Base-by-base conservation (phyloP, 2,888 invertebrate genomes). In the Vesta saturnalis region DNA sequence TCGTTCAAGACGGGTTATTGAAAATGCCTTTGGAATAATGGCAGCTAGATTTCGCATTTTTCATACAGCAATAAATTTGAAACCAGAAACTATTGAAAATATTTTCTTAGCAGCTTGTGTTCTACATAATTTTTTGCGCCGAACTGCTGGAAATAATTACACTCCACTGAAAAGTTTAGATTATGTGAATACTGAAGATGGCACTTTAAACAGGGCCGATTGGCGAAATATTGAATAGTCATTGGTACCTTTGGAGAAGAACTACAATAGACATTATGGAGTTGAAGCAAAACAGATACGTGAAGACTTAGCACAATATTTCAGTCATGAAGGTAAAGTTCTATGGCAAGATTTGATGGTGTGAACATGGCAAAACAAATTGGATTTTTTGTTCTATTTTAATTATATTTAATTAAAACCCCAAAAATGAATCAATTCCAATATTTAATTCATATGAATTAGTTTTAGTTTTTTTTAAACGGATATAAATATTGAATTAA, bases 11-110 rank as follows among this genome's bases (percentile, higher is more conserved):
- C 8, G 52, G 19, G 39, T 43, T 21, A 54, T 65, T 6, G 73
- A 75, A 73, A 75, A 75, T 52, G n/a, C 73, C 30, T 75, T 73
- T 46, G 69, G 73, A 39, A 73, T 73, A 62, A 61, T 75, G 43
- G 72, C 30, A n/a, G n/a, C n/a, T n/a, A n/a, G n/a, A n/a, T n/a
- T n/a, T n/a, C n/a, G n/a, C n/a, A n/a, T n/a, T n/a, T 43, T 43
- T 12, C 2, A 43, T 43, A 5, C 43, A 12, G 12, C 43, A 43
- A 43, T 43, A 43, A 3, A n/a, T n/a, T 2, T 43, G 1, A 43
- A 5, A 12, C n/a, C 2, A 2, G 43, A 5, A 12, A n/a, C 3
- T n/a, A 12, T 43, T 43, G 14, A 43, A 2, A n/a, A 43, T 43
- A n/a, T n/a, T n/a, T 12, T 43, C 4, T 12, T 14, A 10, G 43